Base-by-base conservation (phyloP, 2,797 vertebrate species). In the Siniperca undulata region DNA sequence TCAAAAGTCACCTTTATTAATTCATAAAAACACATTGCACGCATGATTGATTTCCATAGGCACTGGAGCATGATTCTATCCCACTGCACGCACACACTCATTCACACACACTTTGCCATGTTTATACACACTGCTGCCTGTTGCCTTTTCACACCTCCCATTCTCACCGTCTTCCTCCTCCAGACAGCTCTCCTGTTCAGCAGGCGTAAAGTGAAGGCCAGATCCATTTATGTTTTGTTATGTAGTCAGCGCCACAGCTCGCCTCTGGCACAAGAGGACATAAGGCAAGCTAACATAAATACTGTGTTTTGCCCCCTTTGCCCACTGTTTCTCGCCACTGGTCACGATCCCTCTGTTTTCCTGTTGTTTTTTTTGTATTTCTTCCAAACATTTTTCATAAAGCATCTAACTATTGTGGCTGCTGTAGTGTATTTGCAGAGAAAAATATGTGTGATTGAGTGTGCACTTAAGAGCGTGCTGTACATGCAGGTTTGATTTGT, bases 1-100 rank as follows among this genome's bases (percentile, higher is more conserved):
- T 95, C 96, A 95, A 95, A 96, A 96, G 95, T 93, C 94, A 89
- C 94, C 91, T 95, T 97, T 97, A 97, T 97, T 97, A 97, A 97
- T 97, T 97, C 96, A 97, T 96, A 96, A 96, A 97, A 97, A 96
- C 89, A 93, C 95, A 95, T 92, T 89, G 93, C 95, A 93, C 95
- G 92, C 94, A 92, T 93, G 96, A 97, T 95, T 95, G 96, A 95
- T 94, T 95, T 96, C 91, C 91, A 96, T 94, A 95, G 95, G 96
- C 96, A 90, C 91, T 90, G 93, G 90, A 96, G 96, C 96, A 80
- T 83, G 81, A 86, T 83, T 80, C 59, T 73, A 62, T 83, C 68
- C 75, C 59, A 17, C 68, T 74, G 52, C 56, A 69, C 65, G 55
- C 77, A 56, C 64, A 74, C 55, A 73, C 59, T 42, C 50, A 59